Base-by-base conservation (phyloP, 2,888 invertebrate genomes). In the Eueremaeus valkanovi region DNA sequence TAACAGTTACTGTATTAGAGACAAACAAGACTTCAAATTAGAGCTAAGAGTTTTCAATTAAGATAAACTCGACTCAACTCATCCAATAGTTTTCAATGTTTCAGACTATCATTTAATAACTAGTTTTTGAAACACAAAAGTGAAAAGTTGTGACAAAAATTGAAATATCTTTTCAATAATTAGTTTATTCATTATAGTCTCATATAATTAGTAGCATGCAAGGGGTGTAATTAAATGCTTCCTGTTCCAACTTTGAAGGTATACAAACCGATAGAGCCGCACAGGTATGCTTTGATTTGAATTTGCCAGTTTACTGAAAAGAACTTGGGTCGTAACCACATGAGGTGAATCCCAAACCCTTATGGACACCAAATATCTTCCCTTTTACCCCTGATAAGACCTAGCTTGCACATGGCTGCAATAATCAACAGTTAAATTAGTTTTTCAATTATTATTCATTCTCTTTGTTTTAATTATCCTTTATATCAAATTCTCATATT, bases 361-460 rank as follows among this genome's bases (percentile, higher is more conserved):
- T n/a, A n/a, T n/a, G n/a, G n/a, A n/a, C n/a, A n/a, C n/a, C n/a
- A n/a, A n/a, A n/a, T n/a, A n/a, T n/a, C n/a, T n/a, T n/a, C n/a
- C n/a, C n/a, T n/a, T n/a, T n/a, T n/a, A n/a, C n/a, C n/a, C n/a
- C n/a, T n/a, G n/a, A n/a, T n/a, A n/a, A n/a, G n/a, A n/a, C n/a
- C n/a, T n/a, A n/a, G n/a, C n/a, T n/a, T n/a, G n/a, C n/a, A n/a
- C n/a, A n/a, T n/a, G n/a, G n/a, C n/a, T n/a, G n/a, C n/a, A n/a
- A n/a, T n/a, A n/a, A n/a, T n/a, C n/a, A n/a, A n/a, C 21, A 58
- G n/a, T 66, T 66, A 66, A 66, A 66, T 66, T 66, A 66, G 63
- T 66, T 66, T 66, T 66, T 66, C 63, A 66, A 66, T 66, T 66
- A 66, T 66, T 66, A 66, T 31, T 36, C 63, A 36, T 66, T 36